Evolutionary conservation across 64 coral and sea anemone genomes (phyloP).

Genomic region (Montipora capricornis): DNA sequence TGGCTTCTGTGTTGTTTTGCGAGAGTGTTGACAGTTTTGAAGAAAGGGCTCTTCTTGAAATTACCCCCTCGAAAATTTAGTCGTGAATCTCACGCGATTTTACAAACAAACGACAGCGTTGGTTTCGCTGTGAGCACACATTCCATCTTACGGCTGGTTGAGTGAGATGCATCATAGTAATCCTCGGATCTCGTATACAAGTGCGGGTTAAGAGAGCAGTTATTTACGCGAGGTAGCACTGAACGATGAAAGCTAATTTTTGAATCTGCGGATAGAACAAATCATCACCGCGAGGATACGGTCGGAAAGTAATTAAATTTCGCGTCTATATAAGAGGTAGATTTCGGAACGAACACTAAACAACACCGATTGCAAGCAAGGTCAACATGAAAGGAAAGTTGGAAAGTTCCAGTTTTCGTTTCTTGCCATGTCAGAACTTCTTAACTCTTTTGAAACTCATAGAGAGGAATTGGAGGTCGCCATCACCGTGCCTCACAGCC

Average conservation of each 20-base stretch:
- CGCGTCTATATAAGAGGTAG: background rate
- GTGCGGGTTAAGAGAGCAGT: background rate
- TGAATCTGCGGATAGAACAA: background rate
- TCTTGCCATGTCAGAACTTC: constrained; percentile 4
- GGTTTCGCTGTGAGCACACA: background rate
- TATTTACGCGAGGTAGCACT: background rate
- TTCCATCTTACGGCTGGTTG: background rate
- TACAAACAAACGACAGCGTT: background rate
- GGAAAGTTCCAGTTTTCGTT: constrained; percentile 20
- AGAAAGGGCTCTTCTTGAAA: background rate
- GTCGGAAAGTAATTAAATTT: background rate
- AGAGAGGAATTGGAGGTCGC: background rate
- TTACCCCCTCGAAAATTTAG: background rate
- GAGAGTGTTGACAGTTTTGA: constrained; percentile 17
- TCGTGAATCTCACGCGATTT: background rate
- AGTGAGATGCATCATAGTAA: background rate
- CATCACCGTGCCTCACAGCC: background rate
- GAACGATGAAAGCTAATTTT: background rate
- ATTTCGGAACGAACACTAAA: background rate
- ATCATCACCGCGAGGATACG: background rate
- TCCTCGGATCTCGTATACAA: background rate
- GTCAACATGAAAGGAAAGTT: background rate
- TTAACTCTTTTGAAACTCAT: background rate
- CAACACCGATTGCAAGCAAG: background rate
- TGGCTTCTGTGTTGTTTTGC: background rate